phyloP scores from a whole-genome alignment of 2,113 vertebrate genomes.

The Mellivora capensis region DNA sequence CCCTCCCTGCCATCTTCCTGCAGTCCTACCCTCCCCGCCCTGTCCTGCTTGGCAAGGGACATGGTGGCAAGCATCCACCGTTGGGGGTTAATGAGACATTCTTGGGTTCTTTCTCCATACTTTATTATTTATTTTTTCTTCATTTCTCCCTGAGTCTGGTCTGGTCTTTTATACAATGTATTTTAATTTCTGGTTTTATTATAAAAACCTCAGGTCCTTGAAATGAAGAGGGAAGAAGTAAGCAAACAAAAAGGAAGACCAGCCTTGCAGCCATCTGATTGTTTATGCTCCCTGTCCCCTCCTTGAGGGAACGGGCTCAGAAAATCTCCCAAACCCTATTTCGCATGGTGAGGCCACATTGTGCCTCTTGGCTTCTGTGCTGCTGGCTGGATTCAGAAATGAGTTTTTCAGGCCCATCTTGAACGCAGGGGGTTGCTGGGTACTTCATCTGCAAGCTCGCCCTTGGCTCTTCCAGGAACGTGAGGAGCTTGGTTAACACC shows the following conservation, averaged over 20 bases:
- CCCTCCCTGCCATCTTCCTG: background rate
- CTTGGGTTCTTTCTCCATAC: background rate
- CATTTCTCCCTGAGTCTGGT: background rate
- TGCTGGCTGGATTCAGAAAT: background rate
- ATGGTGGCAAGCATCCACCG: accelerated
- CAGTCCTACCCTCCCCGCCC: accelerated
- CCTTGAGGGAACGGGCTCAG: background rate
- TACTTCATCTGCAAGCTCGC: background rate
- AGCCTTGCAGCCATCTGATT: background rate
- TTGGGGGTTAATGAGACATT: background rate
- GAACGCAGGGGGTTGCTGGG: accelerated
- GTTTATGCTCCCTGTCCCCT: background rate
- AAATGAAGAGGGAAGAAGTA: background rate
- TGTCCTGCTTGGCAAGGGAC: background rate
- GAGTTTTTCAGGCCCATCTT: background rate
- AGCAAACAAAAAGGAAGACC: background rate
- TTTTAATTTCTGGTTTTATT: background rate
- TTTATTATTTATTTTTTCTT: background rate
- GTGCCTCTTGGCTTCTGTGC: background rate
- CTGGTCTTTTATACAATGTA: background rate
- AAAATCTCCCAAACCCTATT: accelerated
- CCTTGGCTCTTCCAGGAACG: background rate
- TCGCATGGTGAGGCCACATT: accelerated
- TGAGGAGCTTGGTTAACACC: background rate
- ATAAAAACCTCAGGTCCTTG: background rate